These are phyloP conservation scores for Caiman crocodilus DNA, from an alignment of 2,797 vertebrate species.

Conservation along the genomic window DNA sequence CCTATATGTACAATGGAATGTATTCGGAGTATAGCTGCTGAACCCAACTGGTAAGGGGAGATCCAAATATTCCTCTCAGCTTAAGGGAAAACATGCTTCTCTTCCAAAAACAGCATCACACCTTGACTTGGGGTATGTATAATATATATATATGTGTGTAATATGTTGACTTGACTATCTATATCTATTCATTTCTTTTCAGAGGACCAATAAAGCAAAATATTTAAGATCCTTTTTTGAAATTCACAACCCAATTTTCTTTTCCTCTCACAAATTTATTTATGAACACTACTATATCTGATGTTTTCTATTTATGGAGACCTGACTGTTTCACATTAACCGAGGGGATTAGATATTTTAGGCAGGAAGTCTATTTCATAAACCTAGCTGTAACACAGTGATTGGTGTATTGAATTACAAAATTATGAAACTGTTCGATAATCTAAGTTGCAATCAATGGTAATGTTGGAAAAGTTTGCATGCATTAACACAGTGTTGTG, in stretches of 20 bases:
- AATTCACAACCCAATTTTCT: conserved; percentile 37
- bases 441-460: conserved; percentile 33
- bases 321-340: conserved; percentile 7
- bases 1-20: neutral
- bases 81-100: neutral
- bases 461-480: conserved; percentile 23
- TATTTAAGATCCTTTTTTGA: conserved; percentile 51
- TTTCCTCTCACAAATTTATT: conserved; percentile 29
- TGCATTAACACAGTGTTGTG: neutral
- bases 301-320: conserved; percentile 5
- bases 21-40: neutral
- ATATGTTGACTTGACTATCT: too few relatives aligned
- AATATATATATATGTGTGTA: too few relatives aligned
- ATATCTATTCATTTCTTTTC: conserved; percentile 19
- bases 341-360: conserved; percentile 48
- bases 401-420: conserved; percentile 53
- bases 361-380: conserved; percentile 25
- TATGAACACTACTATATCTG: conserved; percentile 18
- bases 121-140: neutral
- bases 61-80: neutral
- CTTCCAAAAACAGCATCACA: neutral
- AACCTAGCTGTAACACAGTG: conserved; percentile 41
- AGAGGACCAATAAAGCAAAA: conserved; percentile 31
- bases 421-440: conserved; percentile 16
- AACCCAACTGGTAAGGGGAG: neutral